Evolutionary conservation across 1,140 invertebrate genomes (phyloP).

Genomic region (Trachymyrmex septentrionalis): DNA sequence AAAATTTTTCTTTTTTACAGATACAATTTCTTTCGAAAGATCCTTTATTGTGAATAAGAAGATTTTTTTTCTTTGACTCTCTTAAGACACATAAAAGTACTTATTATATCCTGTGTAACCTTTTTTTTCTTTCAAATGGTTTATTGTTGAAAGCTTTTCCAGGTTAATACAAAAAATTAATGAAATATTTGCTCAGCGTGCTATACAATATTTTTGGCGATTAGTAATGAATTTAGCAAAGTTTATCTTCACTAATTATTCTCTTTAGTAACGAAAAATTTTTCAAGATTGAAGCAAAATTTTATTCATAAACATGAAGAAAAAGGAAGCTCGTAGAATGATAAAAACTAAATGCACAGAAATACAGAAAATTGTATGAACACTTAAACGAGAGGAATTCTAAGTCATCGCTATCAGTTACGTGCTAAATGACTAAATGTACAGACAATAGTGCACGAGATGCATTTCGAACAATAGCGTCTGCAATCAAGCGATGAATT

Average conservation of each 20-base stretch:
- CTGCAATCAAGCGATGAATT: slow-evolving; percentile 47
- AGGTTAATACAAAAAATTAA: not conserved
- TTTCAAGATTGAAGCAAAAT: not conserved
- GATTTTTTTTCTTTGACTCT: not conserved
- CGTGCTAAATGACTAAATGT: not conserved
- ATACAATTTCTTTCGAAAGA: not conserved
- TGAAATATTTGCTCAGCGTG: not conserved
- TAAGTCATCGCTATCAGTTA: not conserved
- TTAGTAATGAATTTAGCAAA: not conserved
- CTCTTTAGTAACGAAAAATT: not conserved
- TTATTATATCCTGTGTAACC: not conserved
- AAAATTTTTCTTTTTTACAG: not conserved
- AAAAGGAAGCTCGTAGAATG: not conserved
- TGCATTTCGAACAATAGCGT: slow-evolving; percentile 21
- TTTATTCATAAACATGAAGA: not conserved
- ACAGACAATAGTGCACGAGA: slow-evolving; percentile 6
- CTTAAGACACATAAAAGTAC: not conserved
- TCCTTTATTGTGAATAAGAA: not conserved
- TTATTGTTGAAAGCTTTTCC: not conserved
- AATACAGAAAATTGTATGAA: too few relatives aligned
- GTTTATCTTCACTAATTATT: not conserved
- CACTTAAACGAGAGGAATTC: not conserved
- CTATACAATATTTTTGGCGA: not conserved
- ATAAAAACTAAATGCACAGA: not conserved
- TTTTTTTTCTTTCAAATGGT: not conserved